Percentiles rank a stretch among this genome's conserved stretches.
Evolutionary conservation across 2,113 vertebrate species (phyloP).

Genomic region (Oceanodroma tethys): DNA sequence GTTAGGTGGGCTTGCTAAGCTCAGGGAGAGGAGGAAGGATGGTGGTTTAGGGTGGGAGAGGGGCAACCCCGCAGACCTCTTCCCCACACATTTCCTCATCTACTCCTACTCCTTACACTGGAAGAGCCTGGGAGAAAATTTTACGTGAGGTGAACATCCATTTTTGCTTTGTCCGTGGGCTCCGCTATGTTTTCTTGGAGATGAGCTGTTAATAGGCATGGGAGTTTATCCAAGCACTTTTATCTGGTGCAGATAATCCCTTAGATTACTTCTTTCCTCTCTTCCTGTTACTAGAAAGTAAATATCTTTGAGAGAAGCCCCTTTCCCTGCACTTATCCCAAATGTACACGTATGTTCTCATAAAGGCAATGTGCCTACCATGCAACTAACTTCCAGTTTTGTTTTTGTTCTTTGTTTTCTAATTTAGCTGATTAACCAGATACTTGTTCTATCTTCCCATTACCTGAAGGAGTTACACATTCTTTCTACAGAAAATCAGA

Average conservation of each 20-base stretch:
- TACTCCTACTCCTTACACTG: background rate
- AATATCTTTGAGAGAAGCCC: background rate
- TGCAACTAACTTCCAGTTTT: background rate
- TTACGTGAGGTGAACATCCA: background rate
- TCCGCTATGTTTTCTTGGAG: slow-evolving; percentile 15
- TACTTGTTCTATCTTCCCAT: background rate
- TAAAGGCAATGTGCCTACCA: background rate
- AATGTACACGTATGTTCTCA: background rate
- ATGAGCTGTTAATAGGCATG: slow-evolving; percentile 47
- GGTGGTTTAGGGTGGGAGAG: background rate
- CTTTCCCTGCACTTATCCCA: background rate
- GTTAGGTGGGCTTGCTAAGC: background rate
- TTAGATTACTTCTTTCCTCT: slow-evolving; percentile 42
- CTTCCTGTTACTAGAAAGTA: background rate
- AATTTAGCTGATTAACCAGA: background rate
- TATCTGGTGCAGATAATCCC: slow-evolving; percentile 58
- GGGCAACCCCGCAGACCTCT: background rate
- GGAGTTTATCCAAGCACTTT: slow-evolving; percentile 28
- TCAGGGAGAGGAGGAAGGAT: background rate
- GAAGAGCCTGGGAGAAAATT: background rate
- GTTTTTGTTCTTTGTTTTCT: background rate
- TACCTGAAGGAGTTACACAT: background rate
- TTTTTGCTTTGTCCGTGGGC: background rate
- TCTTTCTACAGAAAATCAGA: background rate
- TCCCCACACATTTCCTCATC: background rate